Evolutionary conservation across 2,113 vertebrate species (phyloP).

Genomic region (Sceloporus undulatus): DNA sequence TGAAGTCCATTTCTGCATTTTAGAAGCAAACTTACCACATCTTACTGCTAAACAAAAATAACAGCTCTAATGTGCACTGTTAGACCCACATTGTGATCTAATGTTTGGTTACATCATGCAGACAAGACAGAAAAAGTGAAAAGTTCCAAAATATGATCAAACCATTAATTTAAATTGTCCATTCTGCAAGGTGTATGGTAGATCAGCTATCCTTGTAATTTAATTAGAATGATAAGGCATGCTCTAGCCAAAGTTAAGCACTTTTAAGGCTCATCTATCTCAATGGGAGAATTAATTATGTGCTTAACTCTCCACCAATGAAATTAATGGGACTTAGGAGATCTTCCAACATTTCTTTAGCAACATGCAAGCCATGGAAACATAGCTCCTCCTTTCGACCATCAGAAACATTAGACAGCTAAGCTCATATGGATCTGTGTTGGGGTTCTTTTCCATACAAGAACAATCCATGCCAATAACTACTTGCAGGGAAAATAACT

Average conservation of each 20-base stretch:
- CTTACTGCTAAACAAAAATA: background rate
- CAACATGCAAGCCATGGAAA: background rate
- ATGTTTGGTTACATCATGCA: background rate
- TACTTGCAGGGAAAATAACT: background rate
- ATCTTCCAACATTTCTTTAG: background rate
- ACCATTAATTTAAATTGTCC: background rate
- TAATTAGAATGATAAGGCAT: slow-evolving; percentile 11
- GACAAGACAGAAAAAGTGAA: background rate
- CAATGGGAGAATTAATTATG: slow-evolving; percentile 1
- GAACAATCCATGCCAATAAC: background rate
- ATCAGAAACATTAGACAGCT: background rate
- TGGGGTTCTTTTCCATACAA: background rate
- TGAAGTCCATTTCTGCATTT: background rate
- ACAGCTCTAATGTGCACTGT: background rate
- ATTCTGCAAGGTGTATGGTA: background rate
- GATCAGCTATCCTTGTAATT: background rate
- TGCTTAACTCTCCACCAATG: background rate
- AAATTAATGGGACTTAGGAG: slow-evolving; percentile 7
- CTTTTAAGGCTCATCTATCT: slow-evolving; percentile 11
- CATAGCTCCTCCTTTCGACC: background rate
- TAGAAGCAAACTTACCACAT: background rate
- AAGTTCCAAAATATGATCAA: background rate
- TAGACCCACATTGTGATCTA: background rate
- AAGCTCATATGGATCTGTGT: background rate
- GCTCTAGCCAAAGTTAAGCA: background rate